Evolutionary conservation across 2,113 vertebrate genomes (phyloP).

Genomic region (Pedionomus torquatus): DNA sequence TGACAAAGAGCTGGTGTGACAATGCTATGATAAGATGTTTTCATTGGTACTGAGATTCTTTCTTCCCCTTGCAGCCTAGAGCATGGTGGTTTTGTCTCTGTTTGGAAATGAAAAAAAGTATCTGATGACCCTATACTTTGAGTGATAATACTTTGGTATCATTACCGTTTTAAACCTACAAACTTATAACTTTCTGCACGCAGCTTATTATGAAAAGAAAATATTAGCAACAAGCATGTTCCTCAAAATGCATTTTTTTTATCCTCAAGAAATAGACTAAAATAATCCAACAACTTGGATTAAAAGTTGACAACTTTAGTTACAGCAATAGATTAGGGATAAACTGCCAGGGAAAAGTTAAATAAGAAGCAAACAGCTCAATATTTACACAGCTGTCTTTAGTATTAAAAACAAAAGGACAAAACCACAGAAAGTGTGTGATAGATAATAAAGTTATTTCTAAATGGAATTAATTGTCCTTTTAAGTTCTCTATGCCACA

Average conservation of each 20-base stretch:
- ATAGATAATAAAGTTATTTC: neutral
- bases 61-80: neutral
- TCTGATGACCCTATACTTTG: neutral
- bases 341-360: neutral
- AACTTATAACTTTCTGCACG: neutral
- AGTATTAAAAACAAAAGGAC: neutral
- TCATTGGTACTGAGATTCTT: neutral
- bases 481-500: neutral
- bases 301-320: neutral
- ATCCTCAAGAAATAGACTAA: neutral
- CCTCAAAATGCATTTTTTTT: neutral
- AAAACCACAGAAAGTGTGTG: neutral
- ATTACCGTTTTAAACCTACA: neutral
- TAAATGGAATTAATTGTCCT: constrained; percentile 4
- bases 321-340: neutral
- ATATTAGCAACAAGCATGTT: neutral
- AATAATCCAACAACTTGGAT: neutral
- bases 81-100: neutral
- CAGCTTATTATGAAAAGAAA: neutral
- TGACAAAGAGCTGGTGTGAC: neutral
- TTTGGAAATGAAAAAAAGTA: neutral
- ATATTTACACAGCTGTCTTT: neutral
- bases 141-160: accelerated
- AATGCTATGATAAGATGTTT: neutral
- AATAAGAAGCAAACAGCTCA: neutral